A percentile compares a stretch with the other conserved stretches of the same genome.
Evolutionary conservation across 64 coral and sea anemone species (phyloP).

Genomic region (Orbicella faveolata): DNA sequence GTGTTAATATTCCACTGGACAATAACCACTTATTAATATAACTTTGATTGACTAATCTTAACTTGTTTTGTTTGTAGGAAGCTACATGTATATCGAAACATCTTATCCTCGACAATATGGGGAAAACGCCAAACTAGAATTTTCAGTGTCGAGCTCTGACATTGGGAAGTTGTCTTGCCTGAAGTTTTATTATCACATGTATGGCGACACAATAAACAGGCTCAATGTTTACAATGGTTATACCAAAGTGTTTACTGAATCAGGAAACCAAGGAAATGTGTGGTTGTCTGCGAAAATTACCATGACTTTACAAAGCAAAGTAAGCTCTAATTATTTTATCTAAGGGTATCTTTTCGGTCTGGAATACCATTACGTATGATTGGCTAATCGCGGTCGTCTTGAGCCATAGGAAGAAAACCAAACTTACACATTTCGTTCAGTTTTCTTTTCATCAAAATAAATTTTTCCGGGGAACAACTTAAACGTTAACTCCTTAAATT

Average conservation of each 20-base stretch:
- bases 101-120: background rate
- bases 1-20: background rate
- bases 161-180: background rate
- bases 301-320: background rate
- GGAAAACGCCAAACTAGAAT: background rate
- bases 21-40: background rate
- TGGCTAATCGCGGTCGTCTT: no score
- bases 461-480: no score
- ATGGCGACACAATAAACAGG: background rate
- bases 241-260: constrained; percentile 20
- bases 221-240: constrained; percentile 10
- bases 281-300: constrained; percentile 5
- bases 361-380: no score
- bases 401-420: no score
- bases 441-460: no score
- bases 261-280: constrained; percentile 27
- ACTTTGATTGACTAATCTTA: background rate
- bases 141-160: background rate
- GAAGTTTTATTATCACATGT: constrained; percentile 53
- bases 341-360: no score
- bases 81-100: background rate
- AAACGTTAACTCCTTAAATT: no score
- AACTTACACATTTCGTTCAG: no score
- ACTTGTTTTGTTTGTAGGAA: background rate
- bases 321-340: background rate